Evolutionary conservation across 2,797 vertebrate genomes (phyloP), one percentile per base, ranked within the genome.

Genomic region (Bucorvus abyssinicus): DNA sequence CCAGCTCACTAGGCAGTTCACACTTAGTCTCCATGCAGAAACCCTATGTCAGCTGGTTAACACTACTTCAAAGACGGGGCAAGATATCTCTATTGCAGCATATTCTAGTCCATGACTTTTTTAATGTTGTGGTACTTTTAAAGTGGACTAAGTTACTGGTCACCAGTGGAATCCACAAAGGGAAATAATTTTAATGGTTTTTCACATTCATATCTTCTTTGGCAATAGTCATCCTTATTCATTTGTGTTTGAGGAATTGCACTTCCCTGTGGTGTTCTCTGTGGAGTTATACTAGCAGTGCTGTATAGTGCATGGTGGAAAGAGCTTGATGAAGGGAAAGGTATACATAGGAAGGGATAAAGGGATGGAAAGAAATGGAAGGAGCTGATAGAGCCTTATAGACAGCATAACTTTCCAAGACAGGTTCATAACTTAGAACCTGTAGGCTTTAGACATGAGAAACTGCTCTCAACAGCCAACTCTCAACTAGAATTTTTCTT

Each of bases 391-490:
- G 30, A 83, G 9, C 11, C 49, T 74, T 75, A 70, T 4, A 59
- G 50, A 27, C 0, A 0, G 4, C 8, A 7, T 73, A 81, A 50
- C 6, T 84, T 92, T 63, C 24, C 0, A 1, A 70, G 40, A 29
- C 20, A 71, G 50, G 18, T 32, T 56, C 27, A 49, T 59, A 89
- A 87, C 13, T 60, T 70, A 36, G n/a, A 17, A 52, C n/a, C 55
- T 20, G 4, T 2, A 59, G 52, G 27, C 24, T 70, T 87, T 63
- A 59, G 56, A 80, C 9, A 6, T 20, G 42, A 86, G n/a, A 80
- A 96, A 75, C 14, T 2, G 2, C 42, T 95, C 71, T 70, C 22
- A 83, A 32, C 9, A 85, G 23, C 14, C 4, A 87, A 9, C 5
- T 64, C 7, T 52, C 32, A 61, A 42, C 9, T 34, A 69, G 36